Conservation (phyloP, 2,113 vertebrate species). For the Bathybates hornii region DNA sequence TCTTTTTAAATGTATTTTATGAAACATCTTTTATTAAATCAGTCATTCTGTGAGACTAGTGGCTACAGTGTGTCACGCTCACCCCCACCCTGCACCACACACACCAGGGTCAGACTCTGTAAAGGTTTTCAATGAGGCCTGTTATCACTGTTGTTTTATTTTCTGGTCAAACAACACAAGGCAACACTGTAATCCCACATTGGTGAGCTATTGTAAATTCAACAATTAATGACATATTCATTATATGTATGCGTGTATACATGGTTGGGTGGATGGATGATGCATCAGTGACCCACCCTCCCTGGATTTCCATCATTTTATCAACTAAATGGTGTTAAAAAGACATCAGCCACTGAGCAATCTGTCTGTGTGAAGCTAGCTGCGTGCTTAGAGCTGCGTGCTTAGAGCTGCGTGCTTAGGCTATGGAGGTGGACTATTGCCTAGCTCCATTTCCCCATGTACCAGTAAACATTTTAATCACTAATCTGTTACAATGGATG, state of each 20-base stretch:
- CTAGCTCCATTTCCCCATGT: conserved; percentile 41
- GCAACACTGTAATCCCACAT: not conserved
- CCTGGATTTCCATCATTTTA: not conserved
- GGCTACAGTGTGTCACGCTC: not conserved
- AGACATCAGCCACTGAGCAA: conserved; percentile 44
- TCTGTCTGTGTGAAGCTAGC: conserved; percentile 34
- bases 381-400: not conserved
- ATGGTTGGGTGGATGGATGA: not conserved
- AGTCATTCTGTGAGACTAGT: not conserved
- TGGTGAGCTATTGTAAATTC: not conserved
- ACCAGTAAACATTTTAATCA: conserved; percentile 68
- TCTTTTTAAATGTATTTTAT: not conserved
- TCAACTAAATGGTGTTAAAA: conserved; percentile 56
- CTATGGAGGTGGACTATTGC: conserved; percentile 23
- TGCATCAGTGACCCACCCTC: not conserved
- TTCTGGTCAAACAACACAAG: not conserved
- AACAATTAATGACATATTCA: not conserved
- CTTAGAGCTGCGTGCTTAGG: conserved; percentile 6
- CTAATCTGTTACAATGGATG: conserved; percentile 59
- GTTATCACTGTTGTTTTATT: not conserved
- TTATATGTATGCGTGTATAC: not conserved
- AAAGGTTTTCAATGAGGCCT: not conserved
- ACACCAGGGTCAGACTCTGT: not conserved
- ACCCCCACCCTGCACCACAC: not conserved
- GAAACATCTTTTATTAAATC: not conserved